A percentile compares a stretch with the other conserved stretches of the same genome.
These are phyloP conservation scores for Melanotaenia parkinsoni DNA, from an alignment of 2,797 vertebrate genomes.

Conservation along the genomic window DNA sequence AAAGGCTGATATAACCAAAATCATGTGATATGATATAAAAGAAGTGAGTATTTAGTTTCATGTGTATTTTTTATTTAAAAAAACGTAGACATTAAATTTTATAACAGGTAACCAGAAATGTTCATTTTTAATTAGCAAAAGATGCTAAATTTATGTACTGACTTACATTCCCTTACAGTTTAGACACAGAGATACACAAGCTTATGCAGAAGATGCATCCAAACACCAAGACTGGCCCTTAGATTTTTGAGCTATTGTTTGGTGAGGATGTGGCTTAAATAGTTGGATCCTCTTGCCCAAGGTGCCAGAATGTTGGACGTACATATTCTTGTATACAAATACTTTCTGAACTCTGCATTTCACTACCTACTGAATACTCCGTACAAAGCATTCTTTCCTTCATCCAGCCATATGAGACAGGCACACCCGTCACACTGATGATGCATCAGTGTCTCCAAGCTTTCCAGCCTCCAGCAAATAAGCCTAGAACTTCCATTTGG, in stretches of 20 bases:
- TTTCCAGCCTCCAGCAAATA: constrained; percentile 43
- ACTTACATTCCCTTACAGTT: too few species aligned
- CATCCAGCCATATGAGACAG: constrained; percentile 49
- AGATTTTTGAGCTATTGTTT: constrained; percentile 34
- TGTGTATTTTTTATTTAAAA: too few species aligned
- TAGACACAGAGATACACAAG: neutral
- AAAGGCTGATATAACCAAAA: neutral
- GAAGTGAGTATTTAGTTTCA: too few species aligned
- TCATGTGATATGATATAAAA: neutral
- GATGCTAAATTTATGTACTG: neutral
- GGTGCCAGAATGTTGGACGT: constrained; percentile 5
- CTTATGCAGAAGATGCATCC: neutral
- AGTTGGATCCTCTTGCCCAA: constrained; percentile 9
- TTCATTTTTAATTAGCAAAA: neutral
- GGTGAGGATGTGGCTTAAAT: constrained; percentile 35
- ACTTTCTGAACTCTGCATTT: constrained; percentile 23
- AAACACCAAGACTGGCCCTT: constrained; percentile 23
- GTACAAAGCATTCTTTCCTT: constrained; percentile 30
- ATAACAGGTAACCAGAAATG: neutral
- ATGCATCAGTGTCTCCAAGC: constrained; percentile 30
- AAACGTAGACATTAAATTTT: neutral
- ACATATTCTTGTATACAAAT: neutral
- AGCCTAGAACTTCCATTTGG: constrained; percentile 46
- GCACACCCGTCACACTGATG: constrained; percentile 41
- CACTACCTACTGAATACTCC: constrained; percentile 44